phyloP scores from a whole-genome alignment of 2,113 vertebrate species.

The Telmatochromis brichardi region DNA sequence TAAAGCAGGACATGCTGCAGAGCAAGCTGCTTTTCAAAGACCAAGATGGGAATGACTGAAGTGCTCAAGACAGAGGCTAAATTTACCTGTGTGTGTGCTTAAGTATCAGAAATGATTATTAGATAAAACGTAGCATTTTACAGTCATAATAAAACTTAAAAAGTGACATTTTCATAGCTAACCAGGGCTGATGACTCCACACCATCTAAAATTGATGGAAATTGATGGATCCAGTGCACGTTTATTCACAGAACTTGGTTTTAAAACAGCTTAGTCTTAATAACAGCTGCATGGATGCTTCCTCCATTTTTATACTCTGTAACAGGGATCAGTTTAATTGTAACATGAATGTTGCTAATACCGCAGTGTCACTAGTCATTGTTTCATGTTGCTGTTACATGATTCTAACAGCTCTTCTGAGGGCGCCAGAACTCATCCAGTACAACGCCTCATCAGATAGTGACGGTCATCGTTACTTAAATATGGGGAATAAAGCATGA shows the following conservation, averaged over 20 bases:
- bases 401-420: not conserved
- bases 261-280: not conserved
- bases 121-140: not conserved
- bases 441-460: not conserved
- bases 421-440: not conserved
- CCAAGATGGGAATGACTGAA: not conserved
- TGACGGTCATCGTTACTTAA: not conserved
- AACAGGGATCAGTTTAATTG: not conserved
- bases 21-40: not conserved
- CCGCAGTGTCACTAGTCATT: not conserved
- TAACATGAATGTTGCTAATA: not conserved
- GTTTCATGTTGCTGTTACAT: not conserved
- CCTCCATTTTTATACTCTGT: not conserved
- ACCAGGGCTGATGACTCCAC: not conserved
- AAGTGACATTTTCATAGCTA: not conserved
- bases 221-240: accelerated
- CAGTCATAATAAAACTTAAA: not conserved
- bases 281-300: not conserved
- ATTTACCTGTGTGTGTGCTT: not conserved
- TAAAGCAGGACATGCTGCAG: not conserved
- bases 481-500: not conserved
- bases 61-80: not conserved
- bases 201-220: not conserved
- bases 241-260: not conserved
- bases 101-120: not conserved